A percentile compares a stretch with the other conserved stretches of the same genome.
Conservation (phyloP, 2,113 vertebrate species). For the Peucedramus taeniatus region DNA sequence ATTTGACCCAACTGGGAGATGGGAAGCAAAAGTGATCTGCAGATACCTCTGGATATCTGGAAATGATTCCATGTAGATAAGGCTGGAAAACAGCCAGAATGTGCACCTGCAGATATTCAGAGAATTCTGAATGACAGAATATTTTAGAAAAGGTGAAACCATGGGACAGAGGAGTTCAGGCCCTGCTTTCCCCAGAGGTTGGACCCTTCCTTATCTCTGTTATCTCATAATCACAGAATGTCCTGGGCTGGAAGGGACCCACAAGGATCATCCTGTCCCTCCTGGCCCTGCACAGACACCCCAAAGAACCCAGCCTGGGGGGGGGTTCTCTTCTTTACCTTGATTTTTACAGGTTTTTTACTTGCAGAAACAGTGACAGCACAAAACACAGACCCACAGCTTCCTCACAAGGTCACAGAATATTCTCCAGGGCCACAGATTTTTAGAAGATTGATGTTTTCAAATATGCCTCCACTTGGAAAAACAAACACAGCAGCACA, state of each 20-base stretch:
- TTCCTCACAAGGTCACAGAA: neutral
- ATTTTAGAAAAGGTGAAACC: neutral
- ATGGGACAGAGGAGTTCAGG: neutral
- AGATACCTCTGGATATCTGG: neutral
- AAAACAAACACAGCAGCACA: neutral
- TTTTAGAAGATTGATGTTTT: neutral
- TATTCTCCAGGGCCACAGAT: neutral
- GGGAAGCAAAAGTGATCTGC: neutral
- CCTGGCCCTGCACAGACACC: neutral
- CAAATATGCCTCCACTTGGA: neutral
- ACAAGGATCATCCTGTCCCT: neutral
- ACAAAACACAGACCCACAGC: neutral
- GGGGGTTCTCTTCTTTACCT: neutral
- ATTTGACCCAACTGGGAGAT: fast-evolving
- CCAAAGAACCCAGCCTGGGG: neutral
- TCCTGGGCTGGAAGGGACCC: neutral
- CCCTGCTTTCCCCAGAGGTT: neutral
- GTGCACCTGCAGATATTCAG: neutral
- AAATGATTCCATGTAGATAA: neutral
- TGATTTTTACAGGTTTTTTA: neutral
- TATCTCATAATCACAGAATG: neutral
- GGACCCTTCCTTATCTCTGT: neutral
- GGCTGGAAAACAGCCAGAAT: neutral
- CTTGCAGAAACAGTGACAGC: neutral
- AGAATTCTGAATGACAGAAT: neutral